Evolutionary conservation across 2,113 vertebrate species (phyloP).

Genomic region (Calidris pygmaea): DNA sequence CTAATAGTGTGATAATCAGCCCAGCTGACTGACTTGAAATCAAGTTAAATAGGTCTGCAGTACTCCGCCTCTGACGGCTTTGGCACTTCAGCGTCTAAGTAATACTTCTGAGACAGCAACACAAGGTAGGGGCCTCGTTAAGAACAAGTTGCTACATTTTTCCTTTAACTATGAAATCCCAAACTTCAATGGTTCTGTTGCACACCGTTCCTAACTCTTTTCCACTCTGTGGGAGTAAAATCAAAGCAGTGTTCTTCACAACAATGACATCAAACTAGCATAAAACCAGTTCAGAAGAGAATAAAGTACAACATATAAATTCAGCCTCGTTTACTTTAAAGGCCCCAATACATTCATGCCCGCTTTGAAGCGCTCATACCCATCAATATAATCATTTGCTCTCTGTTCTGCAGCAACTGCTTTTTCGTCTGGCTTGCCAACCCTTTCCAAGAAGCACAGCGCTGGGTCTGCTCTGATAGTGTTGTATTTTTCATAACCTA

Average conservation of each 20-base stretch:
- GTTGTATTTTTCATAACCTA: slow-evolving; percentile 99
- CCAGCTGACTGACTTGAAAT: background rate
- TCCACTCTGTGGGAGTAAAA: background rate
- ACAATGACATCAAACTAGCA: background rate
- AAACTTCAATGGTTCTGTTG: background rate
- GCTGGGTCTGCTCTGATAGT: slow-evolving; percentile 93
- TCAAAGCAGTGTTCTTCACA: background rate
- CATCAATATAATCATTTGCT: slow-evolving; percentile 95
- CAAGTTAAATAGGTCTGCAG: background rate
- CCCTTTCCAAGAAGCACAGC: slow-evolving; percentile 93
- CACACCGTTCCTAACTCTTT: background rate
- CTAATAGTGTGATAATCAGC: background rate
- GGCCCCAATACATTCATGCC: background rate
- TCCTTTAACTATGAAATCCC: background rate
- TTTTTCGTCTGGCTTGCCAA: slow-evolving; percentile 95
- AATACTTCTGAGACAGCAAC: background rate
- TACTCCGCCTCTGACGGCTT: background rate
- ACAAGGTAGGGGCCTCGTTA: background rate
- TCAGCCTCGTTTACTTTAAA: background rate
- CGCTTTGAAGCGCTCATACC: slow-evolving; percentile 74
- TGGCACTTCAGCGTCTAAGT: background rate
- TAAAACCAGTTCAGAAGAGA: background rate
- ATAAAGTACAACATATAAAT: background rate
- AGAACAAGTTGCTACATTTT: background rate
- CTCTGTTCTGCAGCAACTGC: slow-evolving; percentile 97